phyloP scores from a whole-genome alignment of 2,113 vertebrate genomes.

The Notiomystis cincta region DNA sequence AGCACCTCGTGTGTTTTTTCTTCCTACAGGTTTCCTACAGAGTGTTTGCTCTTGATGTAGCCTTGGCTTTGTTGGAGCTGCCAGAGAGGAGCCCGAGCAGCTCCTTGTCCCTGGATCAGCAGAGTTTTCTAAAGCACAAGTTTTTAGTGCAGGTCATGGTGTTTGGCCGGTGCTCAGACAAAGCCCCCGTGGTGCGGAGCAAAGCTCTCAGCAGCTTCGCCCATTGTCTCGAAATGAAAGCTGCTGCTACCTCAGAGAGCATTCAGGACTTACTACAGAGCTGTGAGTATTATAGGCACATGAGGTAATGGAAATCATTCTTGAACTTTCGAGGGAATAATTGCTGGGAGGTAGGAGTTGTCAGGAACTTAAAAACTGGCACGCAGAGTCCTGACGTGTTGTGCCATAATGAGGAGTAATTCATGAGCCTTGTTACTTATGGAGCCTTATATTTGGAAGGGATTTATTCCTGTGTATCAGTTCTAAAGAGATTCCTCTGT shows the following conservation, averaged over 20 bases:
- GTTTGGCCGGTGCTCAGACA: slow-evolving; percentile 82
- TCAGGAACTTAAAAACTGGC: background rate
- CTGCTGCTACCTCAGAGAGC: slow-evolving; percentile 54
- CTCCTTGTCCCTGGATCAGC: slow-evolving; percentile 64
- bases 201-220: slow-evolving; percentile 86
- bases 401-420: background rate
- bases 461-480: background rate
- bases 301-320: background rate
- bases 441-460: background rate
- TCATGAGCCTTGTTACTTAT: background rate
- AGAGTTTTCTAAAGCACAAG: slow-evolving; percentile 78
- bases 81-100: slow-evolving; percentile 72
- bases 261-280: slow-evolving; percentile 72
- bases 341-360: background rate
- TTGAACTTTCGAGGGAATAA: background rate
- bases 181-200: slow-evolving; percentile 80
- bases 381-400: background rate
- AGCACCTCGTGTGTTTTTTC: background rate
- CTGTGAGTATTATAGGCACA: slow-evolving; percentile 68
- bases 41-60: slow-evolving; percentile 89
- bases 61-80: slow-evolving; percentile 82
- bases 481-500: background rate
- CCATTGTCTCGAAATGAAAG: slow-evolving; percentile 81
- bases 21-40: slow-evolving; percentile 73
- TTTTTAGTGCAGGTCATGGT: slow-evolving; percentile 87